Percentiles rank a stretch among this genome's conserved stretches.
phyloP scores from a whole-genome alignment of 1,140 invertebrate genomes.

The Adelges cooleyi region DNA sequence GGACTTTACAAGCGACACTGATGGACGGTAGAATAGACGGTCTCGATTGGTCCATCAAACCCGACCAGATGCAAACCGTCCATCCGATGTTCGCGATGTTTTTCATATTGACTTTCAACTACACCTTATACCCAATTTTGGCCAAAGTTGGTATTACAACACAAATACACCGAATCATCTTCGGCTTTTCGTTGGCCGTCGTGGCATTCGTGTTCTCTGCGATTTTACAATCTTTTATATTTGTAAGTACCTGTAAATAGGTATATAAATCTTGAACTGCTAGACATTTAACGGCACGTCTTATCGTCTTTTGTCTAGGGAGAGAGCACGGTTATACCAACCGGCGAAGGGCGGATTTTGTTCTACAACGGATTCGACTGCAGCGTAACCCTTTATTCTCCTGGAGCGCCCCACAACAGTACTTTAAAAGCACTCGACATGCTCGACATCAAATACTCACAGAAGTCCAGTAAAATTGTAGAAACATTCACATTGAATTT shows the following conservation, averaged over 20 bases:
- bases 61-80: conserved; percentile 82
- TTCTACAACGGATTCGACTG: conserved; percentile 1
- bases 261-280: neutral
- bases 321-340: neutral
- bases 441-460: neutral
- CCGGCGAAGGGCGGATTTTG: neutral
- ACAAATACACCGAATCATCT: conserved; percentile 61
- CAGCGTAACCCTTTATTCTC: neutral
- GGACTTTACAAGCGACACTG: conserved; percentile 85
- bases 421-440: neutral
- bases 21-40: conserved; percentile 73
- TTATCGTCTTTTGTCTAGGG: neutral
- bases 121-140: conserved; percentile 51
- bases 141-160: conserved; percentile 41
- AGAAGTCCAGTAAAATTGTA: neutral
- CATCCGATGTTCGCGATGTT: conserved; percentile 76
- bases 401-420: neutral
- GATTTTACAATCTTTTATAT: neutral
- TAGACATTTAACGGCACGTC: neutral
- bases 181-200: conserved; percentile 71
- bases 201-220: conserved; percentile 57
- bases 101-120: conserved; percentile 80
- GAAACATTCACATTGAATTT: neutral
- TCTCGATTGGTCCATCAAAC: conserved; percentile 49
- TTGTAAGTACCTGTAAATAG: neutral